Conservation (phyloP, 2,888 invertebrate genomes). For the Ochlodes sylvanus region DNA sequence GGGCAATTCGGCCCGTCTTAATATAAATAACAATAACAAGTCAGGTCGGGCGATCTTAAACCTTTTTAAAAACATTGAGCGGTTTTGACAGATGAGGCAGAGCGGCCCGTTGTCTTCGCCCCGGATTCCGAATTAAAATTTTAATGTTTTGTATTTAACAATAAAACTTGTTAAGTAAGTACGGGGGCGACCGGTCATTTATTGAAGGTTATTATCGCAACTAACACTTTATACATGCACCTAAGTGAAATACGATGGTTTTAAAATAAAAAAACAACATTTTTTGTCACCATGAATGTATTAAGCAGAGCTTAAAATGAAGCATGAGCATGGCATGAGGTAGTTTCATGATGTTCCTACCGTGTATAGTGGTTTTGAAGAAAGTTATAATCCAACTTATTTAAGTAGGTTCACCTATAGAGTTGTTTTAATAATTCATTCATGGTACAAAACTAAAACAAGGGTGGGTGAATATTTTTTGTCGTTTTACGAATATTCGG, state of each 20-base stretch:
- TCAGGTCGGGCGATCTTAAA: conserved; percentile 65
- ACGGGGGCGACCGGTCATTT: not conserved
- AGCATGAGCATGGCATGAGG: too few species aligned
- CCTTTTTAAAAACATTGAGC: conserved; percentile 76
- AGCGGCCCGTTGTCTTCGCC: conserved; percentile 59
- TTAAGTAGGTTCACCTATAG: too few species aligned
- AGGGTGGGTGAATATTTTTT: too few species aligned
- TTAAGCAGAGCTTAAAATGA: too few species aligned
- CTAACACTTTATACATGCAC: not conserved
- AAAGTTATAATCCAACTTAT: too few species aligned
- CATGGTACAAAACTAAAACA: too few species aligned
- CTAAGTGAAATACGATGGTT: not conserved
- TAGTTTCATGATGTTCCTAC: too few species aligned
- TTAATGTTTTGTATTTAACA: conserved; percentile 35
- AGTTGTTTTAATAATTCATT: too few species aligned
- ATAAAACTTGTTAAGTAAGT: conserved; percentile 33
- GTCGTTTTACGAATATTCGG: too few species aligned
- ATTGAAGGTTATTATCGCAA: conserved; percentile 1
- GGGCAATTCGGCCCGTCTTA: conserved; percentile 74
- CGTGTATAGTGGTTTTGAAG: too few species aligned
- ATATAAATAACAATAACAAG: conserved; percentile 82
- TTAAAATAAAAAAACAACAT: not conserved
- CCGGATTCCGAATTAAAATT: conserved; percentile 49
- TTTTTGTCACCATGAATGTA: too few species aligned
- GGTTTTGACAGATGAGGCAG: conserved; percentile 75